Evolutionary conservation across 1,140 invertebrate genomes (phyloP).

Genomic region (Cydia splendana): DNA sequence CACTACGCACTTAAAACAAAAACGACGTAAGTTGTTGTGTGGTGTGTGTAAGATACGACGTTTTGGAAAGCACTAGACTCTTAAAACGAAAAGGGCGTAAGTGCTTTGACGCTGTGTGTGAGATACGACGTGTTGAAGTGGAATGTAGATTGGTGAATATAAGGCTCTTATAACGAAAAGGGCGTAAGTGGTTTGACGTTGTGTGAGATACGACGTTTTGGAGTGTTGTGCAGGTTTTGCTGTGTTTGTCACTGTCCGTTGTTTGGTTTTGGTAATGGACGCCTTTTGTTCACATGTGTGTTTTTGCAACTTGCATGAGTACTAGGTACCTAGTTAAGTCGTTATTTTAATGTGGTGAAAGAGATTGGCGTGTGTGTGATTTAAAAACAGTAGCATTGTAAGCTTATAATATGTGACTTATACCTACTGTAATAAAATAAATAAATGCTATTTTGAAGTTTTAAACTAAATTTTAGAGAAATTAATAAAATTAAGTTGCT

Average conservation of each 20-base stretch:
- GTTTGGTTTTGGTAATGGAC: slow-evolving; percentile 15
- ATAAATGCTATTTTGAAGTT: too few species aligned
- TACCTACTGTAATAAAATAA: too few species aligned
- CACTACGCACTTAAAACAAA: too few species aligned
- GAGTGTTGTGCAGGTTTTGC: not conserved
- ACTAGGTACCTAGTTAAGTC: not conserved
- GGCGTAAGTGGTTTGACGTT: not conserved
- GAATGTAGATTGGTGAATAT: not conserved
- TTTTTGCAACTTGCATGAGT: not conserved
- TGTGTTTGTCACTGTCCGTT: slow-evolving; percentile 14
- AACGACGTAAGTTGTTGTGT: not conserved
- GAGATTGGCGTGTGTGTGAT: not conserved
- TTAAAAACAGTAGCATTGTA: not conserved
- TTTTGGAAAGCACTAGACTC: not conserved
- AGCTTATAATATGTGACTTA: not conserved
- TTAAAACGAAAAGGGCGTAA: not conserved
- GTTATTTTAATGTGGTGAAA: not conserved
- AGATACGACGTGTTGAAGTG: not conserved
- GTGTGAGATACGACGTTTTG: not conserved
- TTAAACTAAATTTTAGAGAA: too few species aligned
- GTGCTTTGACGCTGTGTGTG: not conserved
- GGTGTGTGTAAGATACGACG: too few species aligned
- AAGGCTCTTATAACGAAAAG: not conserved
- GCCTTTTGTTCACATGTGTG: slow-evolving; percentile 8
- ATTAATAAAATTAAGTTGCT: too few species aligned